phyloP scores from a whole-genome alignment of 1,140 invertebrate genomes.

The Frieseomelitta varia region DNA sequence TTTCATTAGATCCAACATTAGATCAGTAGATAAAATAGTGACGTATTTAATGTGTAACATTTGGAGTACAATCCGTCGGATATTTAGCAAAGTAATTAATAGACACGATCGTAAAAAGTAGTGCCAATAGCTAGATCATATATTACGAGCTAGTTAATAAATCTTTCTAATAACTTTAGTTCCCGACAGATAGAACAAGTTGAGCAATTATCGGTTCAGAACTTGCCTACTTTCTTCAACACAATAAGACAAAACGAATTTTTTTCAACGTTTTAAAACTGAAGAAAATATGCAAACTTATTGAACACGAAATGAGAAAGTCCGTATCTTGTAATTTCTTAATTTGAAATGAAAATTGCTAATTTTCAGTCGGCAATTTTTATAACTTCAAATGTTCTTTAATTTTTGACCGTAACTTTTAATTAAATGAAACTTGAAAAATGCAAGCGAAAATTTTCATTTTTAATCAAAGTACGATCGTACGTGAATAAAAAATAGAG shows the following conservation, averaged over 20 bases:
- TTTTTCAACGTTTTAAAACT: neutral
- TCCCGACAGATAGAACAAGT: conserved; percentile 2
- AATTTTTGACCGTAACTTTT: neutral
- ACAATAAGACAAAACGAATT: neutral
- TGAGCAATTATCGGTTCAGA: neutral
- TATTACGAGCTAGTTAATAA: neutral
- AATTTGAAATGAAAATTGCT: neutral
- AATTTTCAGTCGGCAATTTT: neutral
- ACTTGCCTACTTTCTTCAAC: neutral
- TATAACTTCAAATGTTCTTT: neutral
- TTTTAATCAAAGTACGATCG: neutral
- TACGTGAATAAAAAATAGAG: neutral
- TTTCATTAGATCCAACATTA: neutral
- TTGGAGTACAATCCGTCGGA: neutral
- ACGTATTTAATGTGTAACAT: neutral
- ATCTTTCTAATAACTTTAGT: conserved; percentile 12
- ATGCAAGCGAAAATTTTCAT: neutral
- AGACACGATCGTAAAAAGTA: neutral
- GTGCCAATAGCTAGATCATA: conserved; percentile 4
- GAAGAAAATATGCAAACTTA: too few species aligned
- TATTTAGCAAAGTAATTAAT: neutral
- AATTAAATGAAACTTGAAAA: neutral
- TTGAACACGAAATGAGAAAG: too few species aligned
- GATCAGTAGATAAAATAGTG: neutral
- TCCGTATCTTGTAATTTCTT: too few species aligned